Evolutionary conservation across 2,113 vertebrate genomes (phyloP).

Genomic region (Scomber scombrus): DNA sequence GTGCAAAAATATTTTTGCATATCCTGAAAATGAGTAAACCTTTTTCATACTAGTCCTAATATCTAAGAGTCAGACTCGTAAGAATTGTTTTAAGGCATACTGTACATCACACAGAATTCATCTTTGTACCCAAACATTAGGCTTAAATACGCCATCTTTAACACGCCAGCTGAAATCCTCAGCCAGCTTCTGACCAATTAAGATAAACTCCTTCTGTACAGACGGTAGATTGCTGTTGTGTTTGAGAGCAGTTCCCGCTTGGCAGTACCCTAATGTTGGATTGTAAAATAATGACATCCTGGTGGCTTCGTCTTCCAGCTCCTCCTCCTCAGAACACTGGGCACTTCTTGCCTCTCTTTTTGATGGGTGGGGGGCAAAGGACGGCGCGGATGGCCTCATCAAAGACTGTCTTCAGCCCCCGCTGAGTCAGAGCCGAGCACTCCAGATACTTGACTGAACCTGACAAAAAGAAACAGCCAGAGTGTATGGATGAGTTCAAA

Average conservation of each 20-base stretch:
- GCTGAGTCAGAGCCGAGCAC: too few species aligned
- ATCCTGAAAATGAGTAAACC: neutral
- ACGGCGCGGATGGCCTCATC: too few species aligned
- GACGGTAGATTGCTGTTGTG: neutral
- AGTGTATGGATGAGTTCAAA: too few species aligned
- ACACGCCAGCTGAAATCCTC: neutral
- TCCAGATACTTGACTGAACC: too few species aligned
- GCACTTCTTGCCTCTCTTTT: neutral
- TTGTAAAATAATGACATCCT: neutral
- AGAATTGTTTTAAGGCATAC: neutral
- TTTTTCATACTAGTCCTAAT: neutral
- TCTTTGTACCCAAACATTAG: neutral
- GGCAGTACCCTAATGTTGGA: neutral
- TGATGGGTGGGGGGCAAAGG: too few species aligned
- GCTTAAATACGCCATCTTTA: neutral
- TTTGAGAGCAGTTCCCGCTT: neutral
- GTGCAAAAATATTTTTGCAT: conserved; percentile 1
- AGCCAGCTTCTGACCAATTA: neutral
- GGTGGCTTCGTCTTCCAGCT: neutral
- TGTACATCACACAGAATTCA: neutral
- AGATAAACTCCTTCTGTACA: neutral
- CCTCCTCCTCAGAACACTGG: neutral
- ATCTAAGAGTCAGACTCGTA: neutral
- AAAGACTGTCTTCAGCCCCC: too few species aligned
- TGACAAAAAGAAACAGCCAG: neutral